A percentile compares a stretch with the other conserved stretches of the same genome.
Conservation (phyloP, 2,888 invertebrate genomes). For the Aphelenchoides bicaudatus region DNA sequence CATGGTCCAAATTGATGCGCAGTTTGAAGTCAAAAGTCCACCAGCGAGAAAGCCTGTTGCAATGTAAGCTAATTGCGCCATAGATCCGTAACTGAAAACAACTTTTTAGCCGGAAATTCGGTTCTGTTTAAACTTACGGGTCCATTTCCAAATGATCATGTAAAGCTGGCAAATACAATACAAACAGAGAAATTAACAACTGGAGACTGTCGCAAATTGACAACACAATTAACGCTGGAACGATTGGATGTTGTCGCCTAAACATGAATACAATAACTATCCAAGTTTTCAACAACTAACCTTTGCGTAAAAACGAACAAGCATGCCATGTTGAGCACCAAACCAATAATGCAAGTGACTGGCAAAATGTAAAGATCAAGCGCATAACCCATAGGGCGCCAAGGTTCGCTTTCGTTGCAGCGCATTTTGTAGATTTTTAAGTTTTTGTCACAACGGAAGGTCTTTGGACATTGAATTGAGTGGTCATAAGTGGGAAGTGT, state of each 20-base stretch:
- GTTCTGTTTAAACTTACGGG: too few species aligned
- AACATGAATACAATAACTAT: conserved; percentile 2
- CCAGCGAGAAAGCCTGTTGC: conserved; percentile 51
- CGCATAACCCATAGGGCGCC: conserved; percentile 47
- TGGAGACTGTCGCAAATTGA: conserved; percentile 56
- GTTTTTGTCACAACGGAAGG: background rate
- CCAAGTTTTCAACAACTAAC: conserved; percentile 23
- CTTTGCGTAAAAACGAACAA: conserved; percentile 44
- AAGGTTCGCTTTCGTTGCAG: conserved; percentile 60
- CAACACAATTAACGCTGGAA: conserved; percentile 54
- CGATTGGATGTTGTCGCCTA: conserved; percentile 39
- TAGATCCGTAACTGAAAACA: too few species aligned
- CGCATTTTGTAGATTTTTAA: conserved; percentile 14
- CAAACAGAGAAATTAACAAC: conserved; percentile 53
- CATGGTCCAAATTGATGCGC: conserved; percentile 59
- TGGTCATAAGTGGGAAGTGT: too few species aligned
- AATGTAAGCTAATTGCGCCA: conserved; percentile 54
- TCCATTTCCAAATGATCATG: conserved; percentile 51
- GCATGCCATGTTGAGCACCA: conserved; percentile 49
- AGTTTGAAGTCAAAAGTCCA: conserved; percentile 46
- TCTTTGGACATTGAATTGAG: too few species aligned
- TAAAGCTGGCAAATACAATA: conserved; percentile 55
- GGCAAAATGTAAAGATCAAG: conserved; percentile 54
- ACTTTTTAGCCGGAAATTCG: too few species aligned
- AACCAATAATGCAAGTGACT: conserved; percentile 46